Evolutionary conservation across 2,888 invertebrate genomes (phyloP), one percentile per base, ranked within the genome.

Genomic region (Eupelmus urozonus): DNA sequence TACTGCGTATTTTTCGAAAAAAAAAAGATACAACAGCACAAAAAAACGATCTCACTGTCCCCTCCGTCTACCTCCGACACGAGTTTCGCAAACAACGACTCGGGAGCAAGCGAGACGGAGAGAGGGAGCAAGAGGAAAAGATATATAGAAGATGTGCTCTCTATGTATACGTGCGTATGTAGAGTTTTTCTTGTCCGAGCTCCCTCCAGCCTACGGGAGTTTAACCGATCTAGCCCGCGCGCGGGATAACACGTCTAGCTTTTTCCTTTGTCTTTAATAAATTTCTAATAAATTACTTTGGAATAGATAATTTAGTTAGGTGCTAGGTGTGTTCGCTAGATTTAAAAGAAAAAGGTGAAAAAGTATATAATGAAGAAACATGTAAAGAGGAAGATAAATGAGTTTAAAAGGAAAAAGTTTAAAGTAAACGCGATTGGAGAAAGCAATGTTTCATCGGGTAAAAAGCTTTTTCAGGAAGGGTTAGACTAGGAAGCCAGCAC

Each of bases 11-110:
- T 45, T 45, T 45, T 7, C 2, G 2, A 45, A 16, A 9, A 45
- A 16, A 45, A 45, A 34, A 34, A 9, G 9, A 34, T 5, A 34
- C 3, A 34, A 34, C 34, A 34, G 9, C 3, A 34, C n/a, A 27
- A 71, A 34, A 13, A 16, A 9, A 20, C 25, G 34, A 55, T n/a
- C n/a, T n/a, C n/a, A 60, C 59, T 55, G 59, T 74, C 70, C 62
- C 67, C 55, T 60, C 70, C 25, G 27, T 73, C 73, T 63, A 49
- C 27, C 69, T 74, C 23, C 59, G 59, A 71, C 57, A 18, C 59
- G 65, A 78, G 65, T 59, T 55, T 73, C 40, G 60, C 65, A 71
- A 67, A 34, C 34, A n/a, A n/a, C n/a, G n/a, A n/a, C n/a, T n/a
- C n/a, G n/a, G n/a, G n/a, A 34, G 34, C 45, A 45, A 63, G 42